Evolutionary conservation across 2,888 invertebrate genomes (phyloP).

Genomic region (Synanthedon vespiformis): DNA sequence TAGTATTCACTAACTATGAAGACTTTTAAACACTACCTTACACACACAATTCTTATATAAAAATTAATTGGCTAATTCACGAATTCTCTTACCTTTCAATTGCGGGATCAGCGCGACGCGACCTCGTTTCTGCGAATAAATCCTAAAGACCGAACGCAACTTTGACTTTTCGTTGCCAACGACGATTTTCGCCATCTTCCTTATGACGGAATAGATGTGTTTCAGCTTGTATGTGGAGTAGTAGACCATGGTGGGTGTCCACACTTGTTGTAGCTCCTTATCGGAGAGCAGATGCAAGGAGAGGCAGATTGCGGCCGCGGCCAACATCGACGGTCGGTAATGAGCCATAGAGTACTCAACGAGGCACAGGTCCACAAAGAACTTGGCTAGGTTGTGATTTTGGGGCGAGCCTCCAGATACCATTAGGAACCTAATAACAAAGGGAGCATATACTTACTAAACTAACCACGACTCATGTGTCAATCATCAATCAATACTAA

Average conservation of each 20-base stretch:
- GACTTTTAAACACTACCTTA: background rate
- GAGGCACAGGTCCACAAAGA: conserved; percentile 87
- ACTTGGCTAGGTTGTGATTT: conserved; percentile 89
- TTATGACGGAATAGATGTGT: conserved; percentile 77
- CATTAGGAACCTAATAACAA: conserved; percentile 66
- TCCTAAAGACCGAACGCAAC: conserved; percentile 76
- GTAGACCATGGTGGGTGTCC: conserved; percentile 80
- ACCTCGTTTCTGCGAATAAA: conserved; percentile 72
- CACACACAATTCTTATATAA: background rate
- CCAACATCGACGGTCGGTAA: conserved; percentile 84
- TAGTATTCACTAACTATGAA: no score
- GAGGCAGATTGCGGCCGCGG: conserved; percentile 84
- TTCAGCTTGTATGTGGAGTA: conserved; percentile 81
- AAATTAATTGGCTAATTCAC: conserved; percentile 24
- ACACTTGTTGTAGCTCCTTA: conserved; percentile 59
- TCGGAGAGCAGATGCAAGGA: conserved; percentile 71
- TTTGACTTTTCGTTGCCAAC: conserved; percentile 77
- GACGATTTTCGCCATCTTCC: conserved; percentile 77
- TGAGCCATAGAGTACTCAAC: conserved; percentile 84
- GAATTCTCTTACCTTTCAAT: conserved; percentile 57
- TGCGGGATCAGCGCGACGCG: conserved; percentile 76
- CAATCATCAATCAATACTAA: no score
- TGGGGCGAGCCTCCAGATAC: conserved; percentile 70
- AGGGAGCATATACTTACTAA: background rate
- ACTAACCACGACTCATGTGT: background rate